phyloP scores from a whole-genome alignment of 2,113 vertebrate genomes.

The Tretioscincus oriximinensis region DNA sequence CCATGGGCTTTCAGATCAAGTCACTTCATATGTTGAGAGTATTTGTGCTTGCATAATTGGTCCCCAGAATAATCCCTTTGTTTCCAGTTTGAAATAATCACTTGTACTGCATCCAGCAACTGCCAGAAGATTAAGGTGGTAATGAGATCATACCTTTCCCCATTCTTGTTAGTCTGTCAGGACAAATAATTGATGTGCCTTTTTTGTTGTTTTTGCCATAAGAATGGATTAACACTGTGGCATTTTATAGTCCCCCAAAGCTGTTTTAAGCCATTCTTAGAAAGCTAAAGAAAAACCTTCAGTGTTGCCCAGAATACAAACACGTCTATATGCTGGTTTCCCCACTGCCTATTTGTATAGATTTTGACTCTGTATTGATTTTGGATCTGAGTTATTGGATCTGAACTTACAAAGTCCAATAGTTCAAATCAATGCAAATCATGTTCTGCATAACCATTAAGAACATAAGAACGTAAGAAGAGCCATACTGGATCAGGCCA shows the following conservation, averaged over 20 bases:
- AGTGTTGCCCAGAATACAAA: background rate
- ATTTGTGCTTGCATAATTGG: conserved; percentile 52
- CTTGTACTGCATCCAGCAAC: conserved; percentile 51
- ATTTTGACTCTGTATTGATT: background rate
- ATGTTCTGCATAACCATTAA: too few relatives aligned
- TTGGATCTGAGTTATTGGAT: too few relatives aligned
- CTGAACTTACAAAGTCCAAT: too few relatives aligned
- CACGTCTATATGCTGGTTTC: too few relatives aligned
- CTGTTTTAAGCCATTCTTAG: conserved; percentile 28
- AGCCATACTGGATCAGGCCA: too few relatives aligned
- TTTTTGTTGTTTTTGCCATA: conserved; percentile 34
- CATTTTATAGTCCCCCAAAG: conserved; percentile 21
- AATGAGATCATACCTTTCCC: conserved; percentile 60
- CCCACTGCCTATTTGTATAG: too few relatives aligned
- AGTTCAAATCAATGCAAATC: too few relatives aligned
- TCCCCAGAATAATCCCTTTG: conserved; percentile 54
- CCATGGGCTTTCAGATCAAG: conserved; percentile 36
- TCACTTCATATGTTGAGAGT: conserved; percentile 11
- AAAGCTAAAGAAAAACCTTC: background rate
- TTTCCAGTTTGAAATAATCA: conserved; percentile 53
- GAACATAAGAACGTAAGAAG: too few relatives aligned
- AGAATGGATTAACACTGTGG: conserved; percentile 33
- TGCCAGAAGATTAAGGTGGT: conserved; percentile 59
- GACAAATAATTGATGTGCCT: conserved; percentile 55
- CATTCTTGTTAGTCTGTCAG: conserved; percentile 45